Base-by-base conservation (phyloP, 64 coral and sea anemone genomes). In the Montipora sp. region DNA sequence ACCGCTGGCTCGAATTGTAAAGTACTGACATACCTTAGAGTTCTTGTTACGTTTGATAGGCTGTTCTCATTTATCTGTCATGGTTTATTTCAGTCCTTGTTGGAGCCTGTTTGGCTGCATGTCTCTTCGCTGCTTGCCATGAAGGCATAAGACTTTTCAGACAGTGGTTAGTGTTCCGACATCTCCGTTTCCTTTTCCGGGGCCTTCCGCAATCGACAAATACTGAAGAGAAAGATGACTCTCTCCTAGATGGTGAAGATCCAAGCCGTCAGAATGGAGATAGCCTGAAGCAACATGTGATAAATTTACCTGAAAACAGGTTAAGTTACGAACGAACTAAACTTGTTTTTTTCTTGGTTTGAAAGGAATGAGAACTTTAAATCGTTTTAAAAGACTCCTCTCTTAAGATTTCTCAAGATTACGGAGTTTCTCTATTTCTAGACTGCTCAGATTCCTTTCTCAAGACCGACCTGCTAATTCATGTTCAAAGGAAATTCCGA, bases 131-230 rank as follows among this genome's bases (percentile, higher is more conserved):
- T 72, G 82, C 44, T 50, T 50, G 50, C 2, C 66, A 85, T 71
- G 82, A 85, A 47, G 63, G 82, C 61, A 46, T 85, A 15, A 85
- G 71, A 85, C 48, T 85, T 12, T 72, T 85, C 45, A 85, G 82
- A 47, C 61, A 71, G 66, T 85, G 82, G 82, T 63, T 85, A 3
- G n/a, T 50, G 66, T 85, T 3, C 44, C 70, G 65, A 51, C 65
- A 59, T 49, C 63, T 85, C 45, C 43, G 16, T 50, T 59, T 21
- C 63, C 49, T 85, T 10, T 10, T 71, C 8, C 19, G 66, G n/a
- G 65, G 65, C 45, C n/a, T 85, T 3, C 45, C 44, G 7, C 63
- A 72, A 50, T 85, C 82, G 20, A 13, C 43, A 23, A 15, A 23
- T 23, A 51, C 82, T 71, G 68, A 46, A n/a, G 59, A 47, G 67